Percentiles rank a stretch among this genome's conserved stretches.
These are phyloP conservation scores for Eurypyga helias DNA, from an alignment of 2,113 vertebrate species.

Conservation along the genomic window DNA sequence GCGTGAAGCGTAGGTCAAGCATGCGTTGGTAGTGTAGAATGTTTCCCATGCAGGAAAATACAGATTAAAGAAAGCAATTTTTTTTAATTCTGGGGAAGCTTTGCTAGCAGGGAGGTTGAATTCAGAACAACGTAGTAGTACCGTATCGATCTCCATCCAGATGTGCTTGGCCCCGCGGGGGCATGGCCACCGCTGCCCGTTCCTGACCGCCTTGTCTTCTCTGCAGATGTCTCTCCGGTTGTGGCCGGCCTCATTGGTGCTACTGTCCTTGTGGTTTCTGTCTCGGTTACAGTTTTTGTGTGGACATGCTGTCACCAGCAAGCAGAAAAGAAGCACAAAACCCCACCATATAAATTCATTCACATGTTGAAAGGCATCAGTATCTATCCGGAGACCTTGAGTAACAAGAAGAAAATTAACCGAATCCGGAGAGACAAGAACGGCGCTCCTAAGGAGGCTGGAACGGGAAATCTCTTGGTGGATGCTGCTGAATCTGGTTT, in stretches of 20 bases:
- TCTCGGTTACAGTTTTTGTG: conserved; percentile 88
- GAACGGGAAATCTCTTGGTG: conserved; percentile 72
- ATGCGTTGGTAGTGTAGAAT: neutral
- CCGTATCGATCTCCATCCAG: accelerated
- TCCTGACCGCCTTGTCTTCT: neutral
- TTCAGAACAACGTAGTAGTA: accelerated
- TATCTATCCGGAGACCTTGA: conserved; percentile 95
- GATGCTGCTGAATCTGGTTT: conserved; percentile 84
- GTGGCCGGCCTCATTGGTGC: conserved; percentile 94
- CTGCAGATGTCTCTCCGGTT: conserved; percentile 92
- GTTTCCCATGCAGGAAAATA: neutral
- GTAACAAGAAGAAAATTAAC: conserved; percentile 89
- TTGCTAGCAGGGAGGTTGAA: accelerated
- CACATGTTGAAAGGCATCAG: conserved; percentile 99
- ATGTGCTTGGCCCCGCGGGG: neutral
- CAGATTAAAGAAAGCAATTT: neutral
- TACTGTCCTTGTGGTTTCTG: conserved; percentile 88
- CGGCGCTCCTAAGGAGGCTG: conserved; percentile 35
- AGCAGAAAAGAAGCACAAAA: conserved; percentile 82
- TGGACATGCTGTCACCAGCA: conserved; percentile 96
- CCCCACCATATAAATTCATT: conserved; percentile 94
- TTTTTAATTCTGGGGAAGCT: neutral
- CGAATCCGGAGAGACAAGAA: conserved; percentile 76
- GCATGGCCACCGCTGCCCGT: accelerated
- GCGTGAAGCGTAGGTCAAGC: neutral